Conservation (phyloP, 2,888 invertebrate species). For the Serrognathus titanus region DNA sequence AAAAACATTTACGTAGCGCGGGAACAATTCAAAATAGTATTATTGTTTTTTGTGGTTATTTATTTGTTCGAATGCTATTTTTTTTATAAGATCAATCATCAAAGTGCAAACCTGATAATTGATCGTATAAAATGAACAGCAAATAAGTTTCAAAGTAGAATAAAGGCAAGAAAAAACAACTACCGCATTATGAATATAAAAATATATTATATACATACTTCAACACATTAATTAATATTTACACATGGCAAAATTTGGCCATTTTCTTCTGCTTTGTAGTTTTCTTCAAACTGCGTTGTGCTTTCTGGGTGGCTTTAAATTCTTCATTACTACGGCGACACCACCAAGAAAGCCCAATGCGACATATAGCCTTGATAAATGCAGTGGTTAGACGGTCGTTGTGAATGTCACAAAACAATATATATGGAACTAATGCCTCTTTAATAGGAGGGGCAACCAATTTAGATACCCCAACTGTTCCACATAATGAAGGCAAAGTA, state of each 20-base stretch:
- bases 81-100: too few species aligned
- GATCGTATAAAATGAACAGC: too few species aligned
- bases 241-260: background rate
- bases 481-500: too few species aligned
- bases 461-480: background rate
- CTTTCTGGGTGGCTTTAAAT: background rate
- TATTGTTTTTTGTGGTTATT: too few species aligned
- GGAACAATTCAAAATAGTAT: too few species aligned
- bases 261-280: background rate
- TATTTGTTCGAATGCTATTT: too few species aligned
- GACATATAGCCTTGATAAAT: background rate
- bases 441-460: background rate
- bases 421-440: background rate
- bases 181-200: too few species aligned
- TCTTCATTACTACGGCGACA: background rate
- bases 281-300: background rate
- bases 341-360: constrained; percentile 2
- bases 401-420: background rate
- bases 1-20: too few species aligned
- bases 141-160: too few species aligned
- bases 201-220: too few species aligned
- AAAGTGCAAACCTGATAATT: too few species aligned
- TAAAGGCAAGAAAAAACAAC: too few species aligned
- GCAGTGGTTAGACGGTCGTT: background rate
- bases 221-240: background rate